A percentile compares a stretch with the other conserved stretches of the same genome.
phyloP scores from a whole-genome alignment of 2,113 vertebrate species.

The Gobio gobio region DNA sequence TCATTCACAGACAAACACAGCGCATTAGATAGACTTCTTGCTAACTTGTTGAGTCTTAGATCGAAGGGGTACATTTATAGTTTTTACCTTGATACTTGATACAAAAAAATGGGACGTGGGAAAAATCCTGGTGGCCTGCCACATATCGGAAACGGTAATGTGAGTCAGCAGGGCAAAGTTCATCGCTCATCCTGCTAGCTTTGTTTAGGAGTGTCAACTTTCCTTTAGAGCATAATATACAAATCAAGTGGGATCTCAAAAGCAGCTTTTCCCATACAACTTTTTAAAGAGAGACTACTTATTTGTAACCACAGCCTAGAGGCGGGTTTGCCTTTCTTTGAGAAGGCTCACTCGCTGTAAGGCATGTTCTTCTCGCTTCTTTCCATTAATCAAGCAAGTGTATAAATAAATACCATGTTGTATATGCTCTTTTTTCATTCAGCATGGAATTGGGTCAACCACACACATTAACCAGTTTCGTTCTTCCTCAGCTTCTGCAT shows the following conservation, averaged over 20 bases:
- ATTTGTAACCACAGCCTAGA: slow-evolving; percentile 65
- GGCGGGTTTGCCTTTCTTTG: slow-evolving; percentile 61
- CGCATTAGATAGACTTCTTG: slow-evolving; percentile 19
- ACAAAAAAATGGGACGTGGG: background rate
- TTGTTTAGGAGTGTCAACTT: slow-evolving; percentile 8
- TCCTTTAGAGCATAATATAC: slow-evolving; percentile 1
- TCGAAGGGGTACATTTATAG: background rate
- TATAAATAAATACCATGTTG: slow-evolving; percentile 53
- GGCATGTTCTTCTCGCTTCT: slow-evolving; percentile 58
- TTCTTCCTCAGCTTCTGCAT: slow-evolving; percentile 53
- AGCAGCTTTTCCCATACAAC: slow-evolving; percentile 7
- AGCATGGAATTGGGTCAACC: slow-evolving; percentile 77
- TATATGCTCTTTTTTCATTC: slow-evolving; percentile 69
- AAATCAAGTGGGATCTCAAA: background rate
- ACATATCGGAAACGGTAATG: background rate
- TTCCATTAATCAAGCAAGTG: slow-evolving; percentile 57
- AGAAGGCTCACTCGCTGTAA: slow-evolving; percentile 66
- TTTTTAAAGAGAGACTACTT: slow-evolving; percentile 33
- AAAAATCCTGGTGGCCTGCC: background rate
- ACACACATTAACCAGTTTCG: slow-evolving; percentile 74
- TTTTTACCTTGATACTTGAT: background rate
- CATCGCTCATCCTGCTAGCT: background rate
- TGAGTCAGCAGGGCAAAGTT: slow-evolving; percentile 23
- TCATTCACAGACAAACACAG: slow-evolving; percentile 46
- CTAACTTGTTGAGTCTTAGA: slow-evolving; percentile 1